Conservation (phyloP, 2,888 invertebrate genomes). For the Malthinus seriepunctatus region DNA sequence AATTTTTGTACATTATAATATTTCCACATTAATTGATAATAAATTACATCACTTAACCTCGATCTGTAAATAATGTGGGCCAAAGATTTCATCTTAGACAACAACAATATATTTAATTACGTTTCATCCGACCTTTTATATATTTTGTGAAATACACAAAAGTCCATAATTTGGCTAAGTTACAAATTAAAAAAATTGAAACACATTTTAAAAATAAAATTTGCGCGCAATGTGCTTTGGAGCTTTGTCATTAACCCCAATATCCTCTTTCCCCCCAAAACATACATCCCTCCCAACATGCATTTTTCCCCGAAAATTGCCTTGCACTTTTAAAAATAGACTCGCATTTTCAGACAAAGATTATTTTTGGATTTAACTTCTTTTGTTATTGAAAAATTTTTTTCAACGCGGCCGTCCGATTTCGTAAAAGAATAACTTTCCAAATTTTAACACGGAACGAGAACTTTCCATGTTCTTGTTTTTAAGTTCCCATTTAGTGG, state of each 20-base stretch:
- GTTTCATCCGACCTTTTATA: not conserved
- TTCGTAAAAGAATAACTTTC: too few species aligned
- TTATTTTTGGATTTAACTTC: slow-evolving; percentile 13
- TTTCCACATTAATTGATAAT: slow-evolving; percentile 5
- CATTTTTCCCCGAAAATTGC: slow-evolving; percentile 35
- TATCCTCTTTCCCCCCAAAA: slow-evolving; percentile 21
- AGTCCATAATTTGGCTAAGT: not conserved
- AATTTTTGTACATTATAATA: not conserved
- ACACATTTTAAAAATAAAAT: slow-evolving; percentile 34
- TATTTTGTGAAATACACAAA: too few species aligned
- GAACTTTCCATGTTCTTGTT: slow-evolving; percentile 43
- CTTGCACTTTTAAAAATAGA: slow-evolving; percentile 38
- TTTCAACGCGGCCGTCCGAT: too few species aligned
- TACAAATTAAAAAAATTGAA: slow-evolving; percentile 4
- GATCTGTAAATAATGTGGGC: slow-evolving; percentile 31
- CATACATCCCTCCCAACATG: slow-evolving; percentile 20
- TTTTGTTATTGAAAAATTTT: not conserved
- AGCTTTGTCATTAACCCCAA: slow-evolving; percentile 36
- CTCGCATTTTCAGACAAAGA: slow-evolving; percentile 17
- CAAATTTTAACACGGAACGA: slow-evolving; percentile 19
- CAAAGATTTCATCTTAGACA: slow-evolving; percentile 28
- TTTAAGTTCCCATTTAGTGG: slow-evolving; percentile 40
- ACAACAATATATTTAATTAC: not conserved
- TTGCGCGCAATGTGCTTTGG: slow-evolving; percentile 25
- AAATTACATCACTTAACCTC: slow-evolving; percentile 25